Evolutionary conservation across 1,140 invertebrate genomes (phyloP).

Genomic region (Ganaspis sp.): DNA sequence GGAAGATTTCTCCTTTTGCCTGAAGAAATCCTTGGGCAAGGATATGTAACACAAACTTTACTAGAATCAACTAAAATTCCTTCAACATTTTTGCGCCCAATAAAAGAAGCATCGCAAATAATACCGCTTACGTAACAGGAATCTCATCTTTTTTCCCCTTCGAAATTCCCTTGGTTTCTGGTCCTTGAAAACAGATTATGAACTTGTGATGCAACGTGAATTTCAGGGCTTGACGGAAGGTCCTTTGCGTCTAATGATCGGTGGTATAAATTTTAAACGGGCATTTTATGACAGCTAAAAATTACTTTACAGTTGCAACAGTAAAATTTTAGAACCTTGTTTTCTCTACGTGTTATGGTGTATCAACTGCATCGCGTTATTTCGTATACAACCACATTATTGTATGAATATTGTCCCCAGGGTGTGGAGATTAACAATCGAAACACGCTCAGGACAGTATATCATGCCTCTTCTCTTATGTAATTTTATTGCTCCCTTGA

Average conservation of each 20-base stretch:
- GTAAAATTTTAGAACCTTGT: slow-evolving; percentile 22
- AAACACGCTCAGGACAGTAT: slow-evolving; percentile 14
- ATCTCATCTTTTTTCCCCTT: background rate
- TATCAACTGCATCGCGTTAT: background rate
- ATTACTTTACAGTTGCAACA: slow-evolving; percentile 25
- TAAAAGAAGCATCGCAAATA: slow-evolving; percentile 6
- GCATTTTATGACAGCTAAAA: slow-evolving; percentile 6
- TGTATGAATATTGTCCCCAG: slow-evolving; percentile 11
- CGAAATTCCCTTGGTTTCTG: background rate
- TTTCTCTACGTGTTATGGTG: background rate
- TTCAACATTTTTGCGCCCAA: background rate
- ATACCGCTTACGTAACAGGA: background rate
- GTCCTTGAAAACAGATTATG: slow-evolving; percentile 29
- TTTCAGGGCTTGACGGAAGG: background rate
- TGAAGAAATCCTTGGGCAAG: slow-evolving; percentile 11
- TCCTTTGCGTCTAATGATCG: slow-evolving; percentile 7
- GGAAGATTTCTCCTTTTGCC: background rate
- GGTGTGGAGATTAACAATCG: background rate
- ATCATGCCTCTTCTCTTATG: slow-evolving; percentile 10
- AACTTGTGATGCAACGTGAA: slow-evolving; percentile 7
- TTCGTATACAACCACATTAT: slow-evolving; percentile 9
- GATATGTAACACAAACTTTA: background rate
- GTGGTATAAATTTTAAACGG: slow-evolving; percentile 14
- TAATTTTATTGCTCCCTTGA: background rate
- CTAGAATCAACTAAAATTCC: background rate